phyloP scores from a whole-genome alignment of 2,113 vertebrate genomes.

The Crotalus viridis region DNA sequence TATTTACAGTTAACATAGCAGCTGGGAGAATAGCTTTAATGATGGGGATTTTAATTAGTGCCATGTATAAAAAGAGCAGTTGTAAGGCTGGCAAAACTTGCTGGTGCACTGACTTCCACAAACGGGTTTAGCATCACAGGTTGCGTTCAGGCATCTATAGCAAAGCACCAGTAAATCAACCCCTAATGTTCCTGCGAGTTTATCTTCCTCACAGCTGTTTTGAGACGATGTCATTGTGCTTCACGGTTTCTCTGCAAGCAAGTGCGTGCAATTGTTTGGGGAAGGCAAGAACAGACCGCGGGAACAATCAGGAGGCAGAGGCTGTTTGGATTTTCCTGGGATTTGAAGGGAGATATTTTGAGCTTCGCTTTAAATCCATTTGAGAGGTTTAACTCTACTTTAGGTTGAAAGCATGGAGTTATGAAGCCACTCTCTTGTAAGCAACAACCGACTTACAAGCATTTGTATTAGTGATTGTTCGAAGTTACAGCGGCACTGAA shows the following conservation, averaged over 20 bases:
- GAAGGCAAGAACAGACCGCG: neutral
- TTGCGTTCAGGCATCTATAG: slow-evolving; percentile 16
- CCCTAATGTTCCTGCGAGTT: neutral
- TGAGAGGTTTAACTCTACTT: neutral
- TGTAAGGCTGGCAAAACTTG: slow-evolving; percentile 61
- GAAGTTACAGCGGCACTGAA: neutral
- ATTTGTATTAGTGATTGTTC: neutral
- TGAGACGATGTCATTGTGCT: neutral
- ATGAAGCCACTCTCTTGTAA: neutral
- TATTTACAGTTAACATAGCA: slow-evolving; percentile 59
- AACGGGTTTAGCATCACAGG: slow-evolving; percentile 45
- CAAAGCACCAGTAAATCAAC: neutral
- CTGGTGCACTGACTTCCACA: slow-evolving; percentile 56
- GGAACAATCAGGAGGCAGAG: neutral
- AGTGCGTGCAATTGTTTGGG: neutral
- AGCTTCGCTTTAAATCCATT: neutral
- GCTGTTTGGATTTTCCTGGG: neutral
- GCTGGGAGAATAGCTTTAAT: slow-evolving; percentile 67
- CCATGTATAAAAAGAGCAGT: slow-evolving; percentile 52
- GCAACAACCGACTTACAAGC: neutral
- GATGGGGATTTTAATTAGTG: slow-evolving; percentile 66
- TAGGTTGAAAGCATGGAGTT: neutral
- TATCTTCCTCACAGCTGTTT: neutral
- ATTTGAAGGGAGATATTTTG: neutral
- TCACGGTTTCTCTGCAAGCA: neutral